A percentile compares a stretch with the other conserved stretches of the same genome.
phyloP scores from a whole-genome alignment of 2,888 invertebrate genomes.

The Agrochola lota region DNA sequence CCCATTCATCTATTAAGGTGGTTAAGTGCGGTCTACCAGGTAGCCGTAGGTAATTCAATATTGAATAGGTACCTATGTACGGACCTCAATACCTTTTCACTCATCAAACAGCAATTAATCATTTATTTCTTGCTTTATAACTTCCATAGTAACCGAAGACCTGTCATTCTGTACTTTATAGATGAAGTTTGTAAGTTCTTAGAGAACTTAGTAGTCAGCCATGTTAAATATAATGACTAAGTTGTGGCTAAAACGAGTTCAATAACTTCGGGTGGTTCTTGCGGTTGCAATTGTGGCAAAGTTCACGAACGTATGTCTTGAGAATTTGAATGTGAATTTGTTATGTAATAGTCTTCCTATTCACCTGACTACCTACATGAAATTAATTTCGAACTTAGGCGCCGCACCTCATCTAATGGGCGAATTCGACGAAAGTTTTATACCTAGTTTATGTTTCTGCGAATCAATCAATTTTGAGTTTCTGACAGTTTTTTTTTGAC shows the following conservation, averaged over 20 bases:
- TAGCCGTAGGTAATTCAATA: conserved; percentile 21
- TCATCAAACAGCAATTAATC: conserved; percentile 24
- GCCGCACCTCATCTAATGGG: not conserved
- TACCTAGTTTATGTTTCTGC: too few relatives aligned
- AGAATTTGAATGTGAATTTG: conserved; percentile 32
- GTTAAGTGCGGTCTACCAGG: conserved; percentile 38
- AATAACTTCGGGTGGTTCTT: conserved; percentile 45
- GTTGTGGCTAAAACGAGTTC: conserved; percentile 56
- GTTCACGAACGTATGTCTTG: conserved; percentile 30
- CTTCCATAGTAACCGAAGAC: conserved; percentile 5
- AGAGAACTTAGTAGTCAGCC: conserved; percentile 13
- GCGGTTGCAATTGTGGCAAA: conserved; percentile 32
- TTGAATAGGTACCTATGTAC: conserved; percentile 6
- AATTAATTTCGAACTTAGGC: not conserved
- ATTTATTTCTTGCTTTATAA: conserved; percentile 5
- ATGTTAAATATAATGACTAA: conserved; percentile 54
- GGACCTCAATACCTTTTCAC: conserved; percentile 12
- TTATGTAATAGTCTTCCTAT: not conserved
- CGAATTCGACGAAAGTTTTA: too few relatives aligned
- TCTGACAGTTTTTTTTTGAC: not conserved
- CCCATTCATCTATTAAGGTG: conserved; percentile 19
- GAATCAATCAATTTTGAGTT: not conserved
- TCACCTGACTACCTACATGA: not conserved
- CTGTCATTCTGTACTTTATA: conserved; percentile 16
- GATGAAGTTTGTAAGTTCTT: conserved; percentile 35